Conservation (phyloP, 2,888 invertebrate species). For the Melanostoma scalare region DNA sequence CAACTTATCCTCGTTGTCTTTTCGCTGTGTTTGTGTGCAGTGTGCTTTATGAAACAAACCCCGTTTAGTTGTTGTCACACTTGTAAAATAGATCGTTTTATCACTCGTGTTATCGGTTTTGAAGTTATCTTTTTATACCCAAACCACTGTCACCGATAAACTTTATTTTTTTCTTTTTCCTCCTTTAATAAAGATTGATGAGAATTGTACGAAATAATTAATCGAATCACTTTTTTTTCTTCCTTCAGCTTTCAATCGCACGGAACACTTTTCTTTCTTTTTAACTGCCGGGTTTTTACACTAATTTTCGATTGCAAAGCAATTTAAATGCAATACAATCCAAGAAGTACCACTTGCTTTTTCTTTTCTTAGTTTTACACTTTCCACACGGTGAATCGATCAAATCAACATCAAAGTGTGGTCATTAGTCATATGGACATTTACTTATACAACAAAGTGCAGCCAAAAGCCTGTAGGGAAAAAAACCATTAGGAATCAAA, state of each 20-base stretch:
- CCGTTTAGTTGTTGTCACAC: slow-evolving; percentile 40
- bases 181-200: slow-evolving; percentile 30
- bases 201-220: slow-evolving; percentile 32
- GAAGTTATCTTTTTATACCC: slow-evolving; percentile 3
- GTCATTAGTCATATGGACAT: slow-evolving; percentile 65
- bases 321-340: slow-evolving; percentile 53
- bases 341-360: slow-evolving; percentile 59
- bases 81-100: slow-evolving; percentile 15
- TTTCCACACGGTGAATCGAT: slow-evolving; percentile 70
- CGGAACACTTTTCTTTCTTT: slow-evolving; percentile 58
- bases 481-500: slow-evolving; percentile 31
- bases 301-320: slow-evolving; percentile 56
- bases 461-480: slow-evolving; percentile 57
- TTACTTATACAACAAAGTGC: slow-evolving; percentile 36
- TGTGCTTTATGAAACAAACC: slow-evolving; percentile 22
- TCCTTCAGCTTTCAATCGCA: slow-evolving; percentile 51
- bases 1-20: slow-evolving; percentile 34
- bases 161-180: slow-evolving; percentile 7
- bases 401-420: slow-evolving; percentile 59
- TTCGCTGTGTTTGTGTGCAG: not conserved
- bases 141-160: slow-evolving; percentile 9
- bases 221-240: slow-evolving; percentile 60
- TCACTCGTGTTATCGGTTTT: slow-evolving; percentile 39
- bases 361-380: slow-evolving; percentile 66
- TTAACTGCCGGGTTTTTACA: slow-evolving; percentile 50